phyloP scores from a whole-genome alignment of 1,140 invertebrate species.

The Teleogryllus occipitalis region DNA sequence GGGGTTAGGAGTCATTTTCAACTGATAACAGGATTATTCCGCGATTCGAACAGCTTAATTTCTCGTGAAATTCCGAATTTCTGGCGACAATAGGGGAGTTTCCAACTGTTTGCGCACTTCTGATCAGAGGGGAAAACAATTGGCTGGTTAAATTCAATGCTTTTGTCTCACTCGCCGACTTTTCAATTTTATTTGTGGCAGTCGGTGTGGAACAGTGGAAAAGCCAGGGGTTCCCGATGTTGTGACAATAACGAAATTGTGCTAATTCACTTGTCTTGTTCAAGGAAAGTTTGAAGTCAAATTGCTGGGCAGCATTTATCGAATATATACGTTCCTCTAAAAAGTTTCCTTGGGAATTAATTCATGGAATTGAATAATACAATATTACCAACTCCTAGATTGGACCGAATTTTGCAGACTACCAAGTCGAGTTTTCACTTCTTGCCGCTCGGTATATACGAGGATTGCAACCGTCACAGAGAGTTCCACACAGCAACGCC shows the following conservation, averaged over 20 bases:
- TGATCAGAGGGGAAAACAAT: slow-evolving; percentile 4
- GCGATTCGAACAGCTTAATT: background rate
- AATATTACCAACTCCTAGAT: background rate
- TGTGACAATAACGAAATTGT: slow-evolving; percentile 5
- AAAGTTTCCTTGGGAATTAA: background rate
- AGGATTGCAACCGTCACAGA: no score
- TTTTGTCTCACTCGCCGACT: background rate
- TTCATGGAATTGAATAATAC: slow-evolving; percentile 5
- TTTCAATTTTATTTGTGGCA: background rate
- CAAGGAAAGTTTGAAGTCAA: background rate
- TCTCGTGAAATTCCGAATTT: background rate
- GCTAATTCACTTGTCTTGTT: slow-evolving; percentile 1
- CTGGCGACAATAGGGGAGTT: background rate
- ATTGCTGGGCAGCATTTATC: background rate
- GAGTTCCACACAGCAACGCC: no score
- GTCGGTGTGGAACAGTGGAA: background rate
- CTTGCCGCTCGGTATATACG: background rate
- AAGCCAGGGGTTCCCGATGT: background rate
- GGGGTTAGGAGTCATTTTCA: background rate
- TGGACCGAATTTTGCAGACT: background rate
- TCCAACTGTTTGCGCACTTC: background rate
- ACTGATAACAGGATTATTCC: background rate
- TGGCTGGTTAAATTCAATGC: background rate
- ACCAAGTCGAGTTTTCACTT: background rate
- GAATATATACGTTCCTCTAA: background rate